Evolutionary conservation across 2,797 vertebrate genomes (phyloP).

Genomic region (Buceros bicornis): DNA sequence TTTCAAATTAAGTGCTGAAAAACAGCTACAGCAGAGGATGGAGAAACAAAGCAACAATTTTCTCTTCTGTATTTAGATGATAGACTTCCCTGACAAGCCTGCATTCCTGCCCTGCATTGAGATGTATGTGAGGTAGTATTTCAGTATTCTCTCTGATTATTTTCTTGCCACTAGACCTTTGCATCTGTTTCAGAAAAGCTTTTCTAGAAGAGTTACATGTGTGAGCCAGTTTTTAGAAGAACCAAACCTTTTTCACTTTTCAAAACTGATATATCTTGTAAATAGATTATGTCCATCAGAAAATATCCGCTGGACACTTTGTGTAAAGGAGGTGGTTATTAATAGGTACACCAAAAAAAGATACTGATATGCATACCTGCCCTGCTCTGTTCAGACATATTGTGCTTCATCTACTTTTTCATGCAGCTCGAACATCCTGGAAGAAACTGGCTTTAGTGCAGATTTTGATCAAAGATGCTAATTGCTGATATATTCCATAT

Average conservation of each 20-base stretch:
- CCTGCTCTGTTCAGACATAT: background rate
- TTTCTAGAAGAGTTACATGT: background rate
- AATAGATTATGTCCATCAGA: background rate
- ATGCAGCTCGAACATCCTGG: background rate
- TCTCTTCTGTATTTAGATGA: background rate
- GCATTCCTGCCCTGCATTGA: accelerated
- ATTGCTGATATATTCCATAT: background rate
- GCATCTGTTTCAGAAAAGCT: background rate
- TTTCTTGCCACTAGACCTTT: background rate
- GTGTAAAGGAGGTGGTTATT: background rate
- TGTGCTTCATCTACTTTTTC: background rate
- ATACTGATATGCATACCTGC: background rate
- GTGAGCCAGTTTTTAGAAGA: background rate
- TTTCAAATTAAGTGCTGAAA: conserved; percentile 16
- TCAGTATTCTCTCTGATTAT: background rate
- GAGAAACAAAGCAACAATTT: conserved; percentile 16
- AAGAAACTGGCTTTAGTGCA: background rate
- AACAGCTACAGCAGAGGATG: background rate
- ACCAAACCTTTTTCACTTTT: background rate
- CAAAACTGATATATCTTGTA: background rate
- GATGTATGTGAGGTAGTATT: background rate
- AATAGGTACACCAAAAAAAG: background rate
- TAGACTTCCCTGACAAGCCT: background rate
- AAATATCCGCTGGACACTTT: background rate
- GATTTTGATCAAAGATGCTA: conserved; percentile 1